Percentiles rank a stretch among this genome's conserved stretches.
Evolutionary conservation across 37 sponge, comb jelly and placozoan species (phyloP).

Genomic region (Crambe crambe): DNA sequence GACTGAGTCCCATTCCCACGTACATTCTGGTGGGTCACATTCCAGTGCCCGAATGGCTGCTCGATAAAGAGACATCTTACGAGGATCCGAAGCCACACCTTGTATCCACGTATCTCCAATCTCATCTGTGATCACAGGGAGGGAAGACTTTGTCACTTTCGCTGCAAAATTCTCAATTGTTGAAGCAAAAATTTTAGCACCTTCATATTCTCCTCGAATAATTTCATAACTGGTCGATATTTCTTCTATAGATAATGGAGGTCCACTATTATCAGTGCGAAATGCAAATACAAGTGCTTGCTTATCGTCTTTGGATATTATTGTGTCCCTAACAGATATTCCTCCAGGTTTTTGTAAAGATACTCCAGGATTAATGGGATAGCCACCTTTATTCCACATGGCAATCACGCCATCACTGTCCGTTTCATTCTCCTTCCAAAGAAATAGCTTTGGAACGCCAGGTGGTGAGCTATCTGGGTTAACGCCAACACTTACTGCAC

Average conservation of each 20-base stretch:
- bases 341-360: slow-evolving; percentile 45
- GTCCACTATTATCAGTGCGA: slow-evolving; percentile 78
- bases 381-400: no score
- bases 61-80: slow-evolving; percentile 58
- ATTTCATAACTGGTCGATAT: slow-evolving; percentile 36
- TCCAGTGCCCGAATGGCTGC: slow-evolving; percentile 40
- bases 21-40: slow-evolving; percentile 62
- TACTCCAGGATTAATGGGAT: slow-evolving; percentile 59
- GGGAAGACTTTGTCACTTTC: neutral
- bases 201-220: slow-evolving; percentile 29
- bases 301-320: slow-evolving; percentile 14
- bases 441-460: no score
- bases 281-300: slow-evolving; percentile 71
- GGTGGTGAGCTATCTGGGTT: no score
- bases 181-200: slow-evolving; percentile 61
- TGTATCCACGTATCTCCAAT: slow-evolving; percentile 73
- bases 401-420: no score
- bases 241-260: slow-evolving; percentile 53
- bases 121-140: slow-evolving; percentile 31
- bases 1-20: slow-evolving; percentile 44
- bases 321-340: slow-evolving; percentile 36
- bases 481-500: no score
- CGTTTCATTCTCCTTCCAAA: no score
- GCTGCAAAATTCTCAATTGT: slow-evolving; percentile 46
- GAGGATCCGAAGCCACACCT: slow-evolving; percentile 50